These are phyloP conservation scores for Leptonema lineaticorne DNA, from an alignment of 1,140 invertebrate species.

Conservation along the genomic window DNA sequence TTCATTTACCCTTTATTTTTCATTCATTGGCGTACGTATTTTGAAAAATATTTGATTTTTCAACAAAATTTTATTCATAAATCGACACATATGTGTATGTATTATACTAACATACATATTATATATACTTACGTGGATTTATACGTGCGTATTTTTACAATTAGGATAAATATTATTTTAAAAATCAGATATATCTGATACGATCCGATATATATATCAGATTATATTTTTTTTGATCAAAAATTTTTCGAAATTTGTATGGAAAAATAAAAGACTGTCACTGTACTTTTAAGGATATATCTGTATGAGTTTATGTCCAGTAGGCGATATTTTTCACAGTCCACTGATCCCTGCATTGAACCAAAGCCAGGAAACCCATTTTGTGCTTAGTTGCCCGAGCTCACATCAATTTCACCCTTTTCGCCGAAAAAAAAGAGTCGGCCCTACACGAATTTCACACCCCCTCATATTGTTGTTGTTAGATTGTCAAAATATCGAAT, in stretches of 20 bases:
- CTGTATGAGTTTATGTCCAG: slow-evolving; percentile 33
- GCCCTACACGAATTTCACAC: slow-evolving; percentile 35
- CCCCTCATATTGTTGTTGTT: slow-evolving; percentile 38
- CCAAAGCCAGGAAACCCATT: slow-evolving; percentile 6
- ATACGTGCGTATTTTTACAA: too few species aligned
- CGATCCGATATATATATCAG: too few species aligned
- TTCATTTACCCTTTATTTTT: slow-evolving; percentile 28
- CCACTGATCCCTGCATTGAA: slow-evolving; percentile 22
- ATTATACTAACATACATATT: too few species aligned
- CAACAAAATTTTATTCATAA: background rate
- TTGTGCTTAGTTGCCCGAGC: slow-evolving; percentile 26
- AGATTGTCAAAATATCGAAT: slow-evolving; percentile 41
- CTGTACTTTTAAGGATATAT: background rate
- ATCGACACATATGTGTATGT: too few species aligned
- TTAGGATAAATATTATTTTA: too few species aligned
- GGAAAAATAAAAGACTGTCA: too few species aligned
- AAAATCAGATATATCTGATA: too few species aligned
- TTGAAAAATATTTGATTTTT: background rate
- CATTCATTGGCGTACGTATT: slow-evolving; percentile 3
- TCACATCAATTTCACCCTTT: slow-evolving; percentile 26
- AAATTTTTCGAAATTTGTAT: too few species aligned
- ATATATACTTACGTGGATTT: too few species aligned
- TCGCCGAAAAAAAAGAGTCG: slow-evolving; percentile 1
- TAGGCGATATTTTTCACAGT: slow-evolving; percentile 35
- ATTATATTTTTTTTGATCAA: too few species aligned